Evolutionary conservation across 2,113 vertebrate genomes (phyloP), one percentile per base, ranked within the genome.

Genomic region (Proteles cristata): DNA sequence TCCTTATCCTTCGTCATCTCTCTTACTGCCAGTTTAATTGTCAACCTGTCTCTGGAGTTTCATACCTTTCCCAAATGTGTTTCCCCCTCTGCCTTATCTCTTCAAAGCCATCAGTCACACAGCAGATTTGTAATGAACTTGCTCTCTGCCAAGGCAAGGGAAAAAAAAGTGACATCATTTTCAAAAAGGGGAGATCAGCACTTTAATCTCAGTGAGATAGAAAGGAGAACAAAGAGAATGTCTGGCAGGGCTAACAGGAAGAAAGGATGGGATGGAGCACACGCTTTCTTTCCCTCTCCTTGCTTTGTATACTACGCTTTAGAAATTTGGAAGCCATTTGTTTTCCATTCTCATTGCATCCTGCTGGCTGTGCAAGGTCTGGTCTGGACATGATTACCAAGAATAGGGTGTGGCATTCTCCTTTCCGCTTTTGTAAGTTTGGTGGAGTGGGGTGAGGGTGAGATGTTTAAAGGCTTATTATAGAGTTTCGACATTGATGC

Each of bases 41-140:
- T 94, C 91, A 96, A 17, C 33, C 11, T 98, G 65, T 94, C 96
- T 97, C 88, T 94, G 93, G 50, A 98, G 66, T 81, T 97, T 97
- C 83, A n/a, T 61, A 94, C 86, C 88, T 98, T 98, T 93, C 31
- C 50, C 74, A 53, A 94, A 95, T 93, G 74, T 68, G 55, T 92
- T 97, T 92, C 53, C 33, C 65, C 81, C 92, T 50, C 73, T 71
- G 53, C 43, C 71, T 25, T 97, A 96, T 96, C 97, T 97, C 71
- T 90, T 97, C 80, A 98, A 97, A 98, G 94, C 93, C 71, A 96
- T 97, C 94, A 98, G 92, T 98, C 73, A 90, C 63, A 97, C 5
- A 58, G 68, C 39, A 63, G 35, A 55, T 98, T 94, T 97, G 82
- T 94, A 97, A 97, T 92, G 83, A 98, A 96, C 91, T 97, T 97